Percentiles rank a stretch among this genome's conserved stretches.
Evolutionary conservation across 2,888 invertebrate genomes (phyloP).

Genomic region (Ramazzottius varieornatus): DNA sequence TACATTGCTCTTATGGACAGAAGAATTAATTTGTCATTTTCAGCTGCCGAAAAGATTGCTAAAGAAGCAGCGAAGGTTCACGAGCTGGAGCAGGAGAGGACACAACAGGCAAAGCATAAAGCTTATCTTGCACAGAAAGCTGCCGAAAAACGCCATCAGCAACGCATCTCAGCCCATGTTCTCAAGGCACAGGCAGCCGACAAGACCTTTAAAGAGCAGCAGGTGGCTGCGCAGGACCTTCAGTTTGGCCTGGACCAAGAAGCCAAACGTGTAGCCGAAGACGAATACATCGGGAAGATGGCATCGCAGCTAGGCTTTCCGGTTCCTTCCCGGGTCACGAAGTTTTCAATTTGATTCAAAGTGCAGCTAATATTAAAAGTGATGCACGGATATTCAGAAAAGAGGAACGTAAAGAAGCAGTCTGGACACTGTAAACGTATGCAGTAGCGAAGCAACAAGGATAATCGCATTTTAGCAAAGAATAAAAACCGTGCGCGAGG

Average conservation of each 20-base stretch:
- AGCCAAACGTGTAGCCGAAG: neutral
- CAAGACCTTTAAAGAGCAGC: neutral
- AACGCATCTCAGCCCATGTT: neutral
- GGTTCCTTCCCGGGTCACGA: too few relatives aligned
- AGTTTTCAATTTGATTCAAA: too few relatives aligned
- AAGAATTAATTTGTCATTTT: too few relatives aligned
- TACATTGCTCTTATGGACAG: too few relatives aligned
- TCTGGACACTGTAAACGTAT: too few relatives aligned
- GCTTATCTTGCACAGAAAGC: neutral
- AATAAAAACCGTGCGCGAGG: too few relatives aligned
- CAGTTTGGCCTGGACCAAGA: neutral
- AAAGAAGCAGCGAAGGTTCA: neutral
- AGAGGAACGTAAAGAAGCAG: too few relatives aligned
- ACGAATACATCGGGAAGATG: neutral
- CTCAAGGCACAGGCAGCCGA: neutral
- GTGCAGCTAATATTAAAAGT: too few relatives aligned
- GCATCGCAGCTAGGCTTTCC: too few relatives aligned
- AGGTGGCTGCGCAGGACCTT: neutral
- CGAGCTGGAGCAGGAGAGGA: neutral
- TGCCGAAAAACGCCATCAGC: neutral
- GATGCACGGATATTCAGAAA: too few relatives aligned
- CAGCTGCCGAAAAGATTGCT: neutral
- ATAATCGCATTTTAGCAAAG: too few relatives aligned
- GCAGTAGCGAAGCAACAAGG: too few relatives aligned
- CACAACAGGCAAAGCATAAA: neutral